phyloP scores from a whole-genome alignment of 2,797 vertebrate species.

The Psittacula derbiana region DNA sequence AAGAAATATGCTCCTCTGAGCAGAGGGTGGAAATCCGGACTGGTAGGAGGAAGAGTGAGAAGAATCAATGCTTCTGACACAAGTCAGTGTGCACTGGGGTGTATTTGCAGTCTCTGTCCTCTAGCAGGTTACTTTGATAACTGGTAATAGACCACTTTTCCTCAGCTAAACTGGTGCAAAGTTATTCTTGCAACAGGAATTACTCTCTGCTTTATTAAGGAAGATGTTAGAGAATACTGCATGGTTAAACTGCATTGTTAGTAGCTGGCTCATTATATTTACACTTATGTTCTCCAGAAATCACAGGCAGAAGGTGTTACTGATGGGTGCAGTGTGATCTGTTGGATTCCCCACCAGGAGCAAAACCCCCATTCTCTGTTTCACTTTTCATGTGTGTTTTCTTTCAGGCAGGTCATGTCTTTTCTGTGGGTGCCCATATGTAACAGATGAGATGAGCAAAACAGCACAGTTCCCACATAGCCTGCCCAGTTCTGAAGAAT shows the following conservation, averaged over 20 bases:
- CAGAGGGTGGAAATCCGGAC: background rate
- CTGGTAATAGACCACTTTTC: background rate
- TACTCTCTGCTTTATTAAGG: background rate
- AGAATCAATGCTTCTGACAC: background rate
- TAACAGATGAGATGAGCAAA: background rate
- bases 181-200: background rate
- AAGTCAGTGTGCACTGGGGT: accelerated
- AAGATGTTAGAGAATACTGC: background rate
- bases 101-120: background rate
- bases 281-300: background rate
- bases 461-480: background rate
- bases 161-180: background rate
- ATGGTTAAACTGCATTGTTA: background rate
- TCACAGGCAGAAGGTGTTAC: background rate
- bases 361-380: background rate
- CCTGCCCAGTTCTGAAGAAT: background rate
- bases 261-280: background rate
- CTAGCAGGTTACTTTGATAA: background rate
- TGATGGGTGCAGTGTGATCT: accelerated
- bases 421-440: accelerated
- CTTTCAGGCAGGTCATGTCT: background rate
- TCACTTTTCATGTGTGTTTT: accelerated
- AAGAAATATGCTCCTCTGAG: background rate
- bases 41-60: background rate
- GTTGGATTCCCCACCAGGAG: background rate